Evolutionary conservation across 2,888 invertebrate genomes (phyloP).

Genomic region (Leptura quadrifasciata): DNA sequence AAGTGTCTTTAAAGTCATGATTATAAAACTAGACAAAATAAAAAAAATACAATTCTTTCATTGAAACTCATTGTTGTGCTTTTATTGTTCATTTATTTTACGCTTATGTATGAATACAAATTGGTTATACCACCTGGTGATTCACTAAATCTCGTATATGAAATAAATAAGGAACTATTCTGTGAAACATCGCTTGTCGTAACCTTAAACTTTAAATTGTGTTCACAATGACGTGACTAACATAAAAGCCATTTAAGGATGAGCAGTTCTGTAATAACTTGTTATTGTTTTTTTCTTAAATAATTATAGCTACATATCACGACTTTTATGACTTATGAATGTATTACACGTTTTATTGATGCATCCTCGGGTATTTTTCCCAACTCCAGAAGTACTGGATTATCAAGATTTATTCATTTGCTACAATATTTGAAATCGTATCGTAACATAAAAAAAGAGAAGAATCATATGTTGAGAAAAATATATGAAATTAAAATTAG

Average conservation of each 20-base stretch:
- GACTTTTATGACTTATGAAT: neutral
- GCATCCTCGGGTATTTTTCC: neutral
- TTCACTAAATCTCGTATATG: conserved; percentile 16
- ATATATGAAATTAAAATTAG: too few relatives aligned
- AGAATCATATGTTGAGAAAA: too few relatives aligned
- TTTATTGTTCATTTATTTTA: neutral
- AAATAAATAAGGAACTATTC: conserved; percentile 37
- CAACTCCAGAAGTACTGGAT: too few relatives aligned
- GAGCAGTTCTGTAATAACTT: conserved; percentile 17
- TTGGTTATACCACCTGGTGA: conserved; percentile 9
- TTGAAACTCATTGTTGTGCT: neutral
- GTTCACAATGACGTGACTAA: conserved; percentile 30
- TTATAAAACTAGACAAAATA: too few relatives aligned
- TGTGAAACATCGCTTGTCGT: conserved; percentile 25
- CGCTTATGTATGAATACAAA: neutral
- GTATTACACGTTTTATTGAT: neutral
- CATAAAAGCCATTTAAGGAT: conserved; percentile 27
- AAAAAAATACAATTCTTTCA: too few relatives aligned
- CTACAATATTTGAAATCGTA: too few relatives aligned
- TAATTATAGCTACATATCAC: conserved; percentile 3
- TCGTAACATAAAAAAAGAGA: too few relatives aligned
- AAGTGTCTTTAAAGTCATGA: too few relatives aligned
- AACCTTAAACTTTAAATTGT: conserved; percentile 41
- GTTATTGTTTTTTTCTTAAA: conserved; percentile 24
- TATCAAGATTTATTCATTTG: too few relatives aligned